These are phyloP conservation scores for Brachypodius melanocephalos DNA, from an alignment of 2,113 vertebrate genomes.

Conservation along the genomic window DNA sequence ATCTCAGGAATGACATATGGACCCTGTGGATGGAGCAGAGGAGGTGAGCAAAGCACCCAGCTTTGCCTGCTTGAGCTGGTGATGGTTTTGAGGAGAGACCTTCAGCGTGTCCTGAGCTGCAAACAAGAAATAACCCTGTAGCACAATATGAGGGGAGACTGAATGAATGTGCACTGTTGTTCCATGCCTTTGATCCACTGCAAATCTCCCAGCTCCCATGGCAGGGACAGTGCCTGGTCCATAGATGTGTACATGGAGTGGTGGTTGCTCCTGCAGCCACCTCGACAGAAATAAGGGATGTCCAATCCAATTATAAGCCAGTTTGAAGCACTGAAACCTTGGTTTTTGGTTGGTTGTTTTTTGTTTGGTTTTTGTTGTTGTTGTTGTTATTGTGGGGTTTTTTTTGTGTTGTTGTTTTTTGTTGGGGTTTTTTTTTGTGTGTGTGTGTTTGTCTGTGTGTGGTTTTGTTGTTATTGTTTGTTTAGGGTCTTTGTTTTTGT, in stretches of 20 bases:
- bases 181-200: not conserved
- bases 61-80: not conserved
- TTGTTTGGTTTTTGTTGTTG: too few species aligned
- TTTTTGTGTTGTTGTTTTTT: too few species aligned
- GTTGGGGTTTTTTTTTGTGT: too few species aligned
- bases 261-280: not conserved
- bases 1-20: conserved; percentile 10
- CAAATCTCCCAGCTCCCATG: not conserved
- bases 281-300: not conserved
- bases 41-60: not conserved
- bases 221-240: not conserved
- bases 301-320: not conserved
- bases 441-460: too few species aligned
- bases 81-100: not conserved
- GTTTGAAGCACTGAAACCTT: not conserved
- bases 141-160: not conserved
- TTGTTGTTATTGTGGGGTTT: too few species aligned
- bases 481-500: too few species aligned
- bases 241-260: rapidly evolving
- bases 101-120: not conserved
- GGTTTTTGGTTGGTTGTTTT: too few species aligned
- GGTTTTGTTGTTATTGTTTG: too few species aligned
- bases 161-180: not conserved
- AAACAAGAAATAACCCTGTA: not conserved
- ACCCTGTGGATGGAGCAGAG: not conserved